Percentiles rank a stretch among this genome's conserved stretches.
Evolutionary conservation across 64 coral and sea anemone species (phyloP).

Genomic region (Montipora cactus): DNA sequence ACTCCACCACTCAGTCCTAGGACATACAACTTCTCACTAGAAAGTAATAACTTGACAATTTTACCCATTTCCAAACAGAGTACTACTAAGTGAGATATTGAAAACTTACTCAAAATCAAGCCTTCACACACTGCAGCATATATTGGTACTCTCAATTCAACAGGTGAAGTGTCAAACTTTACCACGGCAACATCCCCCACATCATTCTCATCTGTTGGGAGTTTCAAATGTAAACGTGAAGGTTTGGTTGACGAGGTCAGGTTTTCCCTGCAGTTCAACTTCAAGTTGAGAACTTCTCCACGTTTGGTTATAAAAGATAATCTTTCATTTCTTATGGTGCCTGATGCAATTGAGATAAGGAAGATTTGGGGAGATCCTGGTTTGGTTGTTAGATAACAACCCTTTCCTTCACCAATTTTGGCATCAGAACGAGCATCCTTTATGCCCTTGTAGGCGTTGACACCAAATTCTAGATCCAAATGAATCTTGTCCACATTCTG

Average conservation of each 20-base stretch:
- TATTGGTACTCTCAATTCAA: neutral
- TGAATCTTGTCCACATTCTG: constrained; percentile 5
- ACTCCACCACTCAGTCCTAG: too few species aligned
- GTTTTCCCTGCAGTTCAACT: neutral
- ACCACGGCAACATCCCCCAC: neutral
- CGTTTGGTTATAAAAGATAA: neutral
- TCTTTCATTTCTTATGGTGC: neutral
- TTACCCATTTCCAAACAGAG: too few species aligned
- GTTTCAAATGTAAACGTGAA: neutral
- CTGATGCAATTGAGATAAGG: neutral
- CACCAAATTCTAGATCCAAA: neutral
- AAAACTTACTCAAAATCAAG: constrained; percentile 14
- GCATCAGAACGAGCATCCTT: neutral
- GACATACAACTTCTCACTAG: too few species aligned
- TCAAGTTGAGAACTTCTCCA: neutral
- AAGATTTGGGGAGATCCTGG: neutral
- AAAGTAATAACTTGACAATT: too few species aligned
- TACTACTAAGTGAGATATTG: neutral
- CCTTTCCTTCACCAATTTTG: neutral
- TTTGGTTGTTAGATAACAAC: neutral
- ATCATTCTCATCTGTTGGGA: neutral
- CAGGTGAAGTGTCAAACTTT: neutral
- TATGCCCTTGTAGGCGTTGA: neutral
- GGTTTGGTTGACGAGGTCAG: neutral
- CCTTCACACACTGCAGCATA: constrained; percentile 4